Evolutionary conservation across 1,140 invertebrate species (phyloP).

Genomic region (Samia ricini): DNA sequence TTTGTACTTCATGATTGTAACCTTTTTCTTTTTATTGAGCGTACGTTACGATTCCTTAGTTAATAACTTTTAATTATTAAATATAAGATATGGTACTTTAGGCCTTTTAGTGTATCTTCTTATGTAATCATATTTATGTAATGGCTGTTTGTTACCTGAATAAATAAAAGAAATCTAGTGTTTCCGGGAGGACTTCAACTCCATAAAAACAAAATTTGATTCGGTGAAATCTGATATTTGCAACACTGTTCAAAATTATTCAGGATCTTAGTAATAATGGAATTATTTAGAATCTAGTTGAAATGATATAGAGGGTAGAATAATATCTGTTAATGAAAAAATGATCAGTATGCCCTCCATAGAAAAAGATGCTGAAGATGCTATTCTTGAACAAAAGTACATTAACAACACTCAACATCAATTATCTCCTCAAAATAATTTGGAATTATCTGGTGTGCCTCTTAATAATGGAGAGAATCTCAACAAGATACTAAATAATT

Average conservation of each 20-base stretch:
- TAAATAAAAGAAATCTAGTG: not conserved
- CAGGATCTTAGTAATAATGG: not conserved
- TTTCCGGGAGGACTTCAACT: not conserved
- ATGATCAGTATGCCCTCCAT: not conserved
- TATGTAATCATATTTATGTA: too few relatives aligned
- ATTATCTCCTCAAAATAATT: not conserved
- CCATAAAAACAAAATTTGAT: not conserved
- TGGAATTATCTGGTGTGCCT: not conserved
- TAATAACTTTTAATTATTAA: too few relatives aligned
- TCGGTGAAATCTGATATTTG: not conserved
- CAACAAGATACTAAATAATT: not conserved
- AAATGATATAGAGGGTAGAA: not conserved
- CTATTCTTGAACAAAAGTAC: not conserved
- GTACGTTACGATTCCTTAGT: too few relatives aligned
- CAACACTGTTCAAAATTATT: not conserved
- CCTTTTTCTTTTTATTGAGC: too few relatives aligned
- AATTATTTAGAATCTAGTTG: not conserved
- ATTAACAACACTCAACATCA: not conserved
- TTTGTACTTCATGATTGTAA: too few relatives aligned
- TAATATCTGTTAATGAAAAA: not conserved
- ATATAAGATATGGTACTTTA: too few relatives aligned
- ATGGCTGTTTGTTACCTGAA: too few relatives aligned
- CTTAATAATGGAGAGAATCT: not conserved
- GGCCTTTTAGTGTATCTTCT: too few relatives aligned
- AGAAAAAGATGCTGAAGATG: not conserved